These are phyloP conservation scores for Drosophila trapezifrons DNA, from an alignment of 1,140 invertebrate species.

Conservation along the genomic window DNA sequence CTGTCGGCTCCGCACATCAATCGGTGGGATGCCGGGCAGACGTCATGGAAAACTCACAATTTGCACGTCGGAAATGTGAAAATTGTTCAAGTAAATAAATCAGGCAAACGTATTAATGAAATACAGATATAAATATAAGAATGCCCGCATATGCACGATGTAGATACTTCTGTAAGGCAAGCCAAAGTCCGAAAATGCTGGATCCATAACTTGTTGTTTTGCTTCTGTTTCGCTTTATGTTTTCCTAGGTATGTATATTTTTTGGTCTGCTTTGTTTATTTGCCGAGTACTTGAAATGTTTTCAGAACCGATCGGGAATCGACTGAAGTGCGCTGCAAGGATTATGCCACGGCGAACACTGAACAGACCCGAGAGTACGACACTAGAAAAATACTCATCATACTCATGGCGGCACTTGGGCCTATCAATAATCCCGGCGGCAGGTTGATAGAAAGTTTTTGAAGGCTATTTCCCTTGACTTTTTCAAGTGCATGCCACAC, in stretches of 20 bases:
- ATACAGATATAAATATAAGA: conserved; percentile 41
- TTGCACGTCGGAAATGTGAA: conserved; percentile 61
- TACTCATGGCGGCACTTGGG: conserved; percentile 19
- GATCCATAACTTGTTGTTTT: conserved; percentile 45
- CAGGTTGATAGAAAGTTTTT: conserved; percentile 29
- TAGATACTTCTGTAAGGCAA: background rate
- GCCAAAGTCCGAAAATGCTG: conserved; percentile 19
- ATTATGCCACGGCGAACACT: conserved; percentile 45
- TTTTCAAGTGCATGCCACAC: conserved; percentile 42
- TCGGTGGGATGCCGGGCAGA: conserved; percentile 30
- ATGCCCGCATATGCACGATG: background rate
- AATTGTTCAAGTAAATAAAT: conserved; percentile 76
- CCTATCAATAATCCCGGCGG: conserved; percentile 28
- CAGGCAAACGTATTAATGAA: conserved; percentile 56
- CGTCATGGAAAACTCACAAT: conserved; percentile 65
- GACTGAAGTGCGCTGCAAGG: conserved; percentile 46
- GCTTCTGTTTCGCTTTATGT: conserved; percentile 31
- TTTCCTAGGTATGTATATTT: conserved; percentile 21
- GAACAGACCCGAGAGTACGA: conserved; percentile 11
- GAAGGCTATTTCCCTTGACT: conserved; percentile 5
- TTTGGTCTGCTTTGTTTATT: conserved; percentile 59
- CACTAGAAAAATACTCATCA: conserved; percentile 22
- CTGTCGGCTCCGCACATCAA: conserved; percentile 32
- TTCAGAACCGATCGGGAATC: conserved; percentile 35
- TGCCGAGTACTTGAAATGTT: conserved; percentile 64